Evolutionary conservation across 2,113 vertebrate species (phyloP).

Genomic region (Poicephalus meyeri): DNA sequence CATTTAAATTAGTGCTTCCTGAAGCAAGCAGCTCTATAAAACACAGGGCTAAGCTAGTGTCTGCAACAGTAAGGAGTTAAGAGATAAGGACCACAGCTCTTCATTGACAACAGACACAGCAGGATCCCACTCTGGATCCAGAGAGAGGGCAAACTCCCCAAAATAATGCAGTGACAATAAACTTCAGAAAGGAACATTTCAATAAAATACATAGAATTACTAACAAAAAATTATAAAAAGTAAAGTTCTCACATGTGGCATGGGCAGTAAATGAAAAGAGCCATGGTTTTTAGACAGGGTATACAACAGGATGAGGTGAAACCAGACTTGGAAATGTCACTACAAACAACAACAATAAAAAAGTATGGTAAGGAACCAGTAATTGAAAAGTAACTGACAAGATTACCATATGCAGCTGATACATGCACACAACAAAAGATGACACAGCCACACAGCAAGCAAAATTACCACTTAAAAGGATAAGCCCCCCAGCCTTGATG

Average conservation of each 20-base stretch:
- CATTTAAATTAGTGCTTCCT: background rate
- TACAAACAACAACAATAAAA: no score
- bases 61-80: background rate
- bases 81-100: background rate
- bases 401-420: accelerated
- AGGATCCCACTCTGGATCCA: accelerated
- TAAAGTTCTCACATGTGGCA: no score
- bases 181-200: background rate
- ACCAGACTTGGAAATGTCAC: background rate
- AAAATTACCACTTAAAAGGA: background rate
- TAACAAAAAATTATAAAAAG: accelerated
- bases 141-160: background rate
- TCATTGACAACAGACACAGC: accelerated
- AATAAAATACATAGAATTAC: accelerated
- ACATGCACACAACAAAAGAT: accelerated
- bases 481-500: background rate
- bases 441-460: background rate
- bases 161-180: accelerated
- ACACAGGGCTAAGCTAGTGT: background rate
- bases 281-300: background rate
- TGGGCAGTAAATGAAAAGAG: background rate
- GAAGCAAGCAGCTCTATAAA: background rate
- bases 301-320: background rate
- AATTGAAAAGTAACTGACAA: background rate
- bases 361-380: accelerated